Conservation (phyloP, 1,140 invertebrate genomes). For the Agrypnia vestita region DNA sequence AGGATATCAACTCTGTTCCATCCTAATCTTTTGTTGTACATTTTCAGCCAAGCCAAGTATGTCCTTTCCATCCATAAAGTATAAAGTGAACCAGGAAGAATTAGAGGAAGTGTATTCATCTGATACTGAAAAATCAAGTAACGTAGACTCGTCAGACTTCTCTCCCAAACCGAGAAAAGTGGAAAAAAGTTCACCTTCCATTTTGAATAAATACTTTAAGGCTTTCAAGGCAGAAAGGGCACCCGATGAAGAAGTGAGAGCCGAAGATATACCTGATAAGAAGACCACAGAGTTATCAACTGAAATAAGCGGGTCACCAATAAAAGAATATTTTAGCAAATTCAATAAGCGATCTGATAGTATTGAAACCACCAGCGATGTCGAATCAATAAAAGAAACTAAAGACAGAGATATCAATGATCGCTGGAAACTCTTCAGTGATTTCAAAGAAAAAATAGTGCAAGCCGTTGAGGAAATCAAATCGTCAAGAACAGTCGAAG, state of each 20-base stretch:
- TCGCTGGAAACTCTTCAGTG: conserved; percentile 72
- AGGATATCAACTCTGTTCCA: no score
- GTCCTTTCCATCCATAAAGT: conserved; percentile 77
- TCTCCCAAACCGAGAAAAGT: conserved; percentile 68
- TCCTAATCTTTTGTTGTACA: no score
- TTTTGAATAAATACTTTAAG: conserved; percentile 72
- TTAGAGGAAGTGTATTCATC: conserved; percentile 78
- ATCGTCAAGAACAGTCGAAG: conserved; percentile 67
- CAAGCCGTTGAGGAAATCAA: conserved; percentile 73
- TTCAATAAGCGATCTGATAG: conserved; percentile 65
- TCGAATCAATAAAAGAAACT: conserved; percentile 65
- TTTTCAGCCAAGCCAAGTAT: conserved; percentile 69
- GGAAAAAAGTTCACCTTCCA: conserved; percentile 69
- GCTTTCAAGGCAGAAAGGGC: conserved; percentile 68
- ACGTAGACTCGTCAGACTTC: conserved; percentile 64
- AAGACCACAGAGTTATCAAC: conserved; percentile 61
- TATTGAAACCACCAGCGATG: conserved; percentile 59
- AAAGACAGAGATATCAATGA: conserved; percentile 68
- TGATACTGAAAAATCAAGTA: conserved; percentile 76
- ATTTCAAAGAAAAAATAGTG: conserved; percentile 72
- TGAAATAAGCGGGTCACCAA: conserved; percentile 70
- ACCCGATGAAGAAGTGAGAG: conserved; percentile 66
- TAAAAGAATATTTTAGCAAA: conserved; percentile 71
- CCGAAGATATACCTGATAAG: conserved; percentile 50
- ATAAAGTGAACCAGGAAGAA: conserved; percentile 82